These are phyloP conservation scores for Larimichthys crocea DNA, from an alignment of 2,113 vertebrate genomes.

Conservation along the genomic window DNA sequence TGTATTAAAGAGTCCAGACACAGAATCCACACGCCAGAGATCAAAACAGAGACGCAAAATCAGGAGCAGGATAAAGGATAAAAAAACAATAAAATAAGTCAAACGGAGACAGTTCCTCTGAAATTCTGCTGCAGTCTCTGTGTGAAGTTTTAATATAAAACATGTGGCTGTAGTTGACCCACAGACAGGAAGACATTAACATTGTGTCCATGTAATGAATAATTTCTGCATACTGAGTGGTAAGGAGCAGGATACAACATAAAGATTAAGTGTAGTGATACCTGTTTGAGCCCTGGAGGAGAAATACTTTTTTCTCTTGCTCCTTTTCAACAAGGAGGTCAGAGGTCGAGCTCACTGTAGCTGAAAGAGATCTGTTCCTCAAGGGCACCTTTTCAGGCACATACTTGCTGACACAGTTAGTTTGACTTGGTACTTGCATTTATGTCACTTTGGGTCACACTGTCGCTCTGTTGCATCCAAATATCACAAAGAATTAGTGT, in stretches of 20 bases:
- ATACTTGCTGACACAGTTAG: neutral
- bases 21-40: neutral
- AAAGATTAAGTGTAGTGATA: conserved; percentile 3
- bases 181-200: neutral
- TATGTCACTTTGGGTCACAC: neutral
- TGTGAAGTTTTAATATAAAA: conserved; percentile 52
- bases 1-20: conserved; percentile 23
- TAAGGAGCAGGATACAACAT: neutral
- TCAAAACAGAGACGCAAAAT: conserved; percentile 34
- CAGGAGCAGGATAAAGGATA: neutral
- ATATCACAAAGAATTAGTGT: neutral
- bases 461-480: neutral
- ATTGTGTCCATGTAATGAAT: neutral
- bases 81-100: neutral
- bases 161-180: conserved; percentile 40
- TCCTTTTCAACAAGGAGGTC: neutral
- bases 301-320: neutral
- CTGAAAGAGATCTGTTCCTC: conserved; percentile 8
- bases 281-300: neutral
- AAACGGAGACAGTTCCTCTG: conserved; percentile 28
- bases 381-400: conserved; percentile 27
- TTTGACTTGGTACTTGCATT: neutral
- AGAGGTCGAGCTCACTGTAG: conserved; percentile 20
- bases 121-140: conserved; percentile 44
- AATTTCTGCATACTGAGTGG: neutral